Evolutionary conservation across 2,888 invertebrate species (phyloP).

Genomic region (Calliscelio sp.): DNA sequence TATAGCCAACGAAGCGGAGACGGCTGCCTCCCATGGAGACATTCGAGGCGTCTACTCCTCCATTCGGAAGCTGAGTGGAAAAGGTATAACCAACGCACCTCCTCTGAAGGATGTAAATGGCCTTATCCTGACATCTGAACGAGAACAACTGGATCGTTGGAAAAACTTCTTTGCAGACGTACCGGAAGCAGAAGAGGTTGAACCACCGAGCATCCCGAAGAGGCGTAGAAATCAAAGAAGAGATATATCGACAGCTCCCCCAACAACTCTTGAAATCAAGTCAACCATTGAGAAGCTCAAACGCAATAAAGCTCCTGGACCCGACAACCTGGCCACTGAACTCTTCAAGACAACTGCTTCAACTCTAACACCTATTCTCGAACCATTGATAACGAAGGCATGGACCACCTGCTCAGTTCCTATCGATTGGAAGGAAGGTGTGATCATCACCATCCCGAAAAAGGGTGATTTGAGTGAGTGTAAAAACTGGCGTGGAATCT

Average conservation of each 20-base stretch:
- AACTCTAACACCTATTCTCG: background rate
- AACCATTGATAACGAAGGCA: constrained; percentile 2
- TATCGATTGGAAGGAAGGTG: constrained; percentile 12
- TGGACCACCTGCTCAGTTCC: constrained; percentile 7
- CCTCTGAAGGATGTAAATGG: constrained; percentile 16
- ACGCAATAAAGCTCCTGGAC: constrained; percentile 11
- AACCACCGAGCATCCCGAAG: background rate
- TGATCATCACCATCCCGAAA: constrained; percentile 36
- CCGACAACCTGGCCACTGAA: constrained; percentile 9
- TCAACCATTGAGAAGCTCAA: constrained; percentile 21
- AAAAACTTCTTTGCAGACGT: background rate
- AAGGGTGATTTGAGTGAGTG: constrained; percentile 26
- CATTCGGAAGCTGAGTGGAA: constrained; percentile 10
- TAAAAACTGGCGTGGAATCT: constrained; percentile 19
- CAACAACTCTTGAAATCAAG: constrained; percentile 1
- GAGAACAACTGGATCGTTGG: constrained; percentile 21
- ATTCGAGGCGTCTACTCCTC: constrained; percentile 14
- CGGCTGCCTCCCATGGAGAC: constrained; percentile 1
- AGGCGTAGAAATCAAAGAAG: constrained; percentile 1
- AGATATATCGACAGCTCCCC: background rate
- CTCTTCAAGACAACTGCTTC: constrained; percentile 14
- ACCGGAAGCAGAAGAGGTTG: background rate
- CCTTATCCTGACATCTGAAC: constrained; percentile 3
- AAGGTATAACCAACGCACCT: background rate
- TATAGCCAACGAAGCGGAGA: constrained; percentile 10